Evolutionary conservation across 2,113 vertebrate genomes (phyloP).

Genomic region (Takifugu flavidus): DNA sequence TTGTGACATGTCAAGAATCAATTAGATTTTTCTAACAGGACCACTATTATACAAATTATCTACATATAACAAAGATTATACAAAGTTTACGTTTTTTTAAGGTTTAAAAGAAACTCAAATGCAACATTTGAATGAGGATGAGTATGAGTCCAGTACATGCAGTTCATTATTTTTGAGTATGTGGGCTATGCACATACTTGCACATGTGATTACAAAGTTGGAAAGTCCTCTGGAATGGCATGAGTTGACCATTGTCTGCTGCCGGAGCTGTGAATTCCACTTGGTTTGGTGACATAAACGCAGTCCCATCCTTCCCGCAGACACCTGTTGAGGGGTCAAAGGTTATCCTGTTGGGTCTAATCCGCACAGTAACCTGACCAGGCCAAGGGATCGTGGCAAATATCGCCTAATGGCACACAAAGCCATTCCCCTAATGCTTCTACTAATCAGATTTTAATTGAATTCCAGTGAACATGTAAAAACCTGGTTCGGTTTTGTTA

Average conservation of each 20-base stretch:
- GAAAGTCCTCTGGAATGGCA: conserved; percentile 47
- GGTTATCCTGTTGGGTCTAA: conserved; percentile 68
- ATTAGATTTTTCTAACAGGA: background rate
- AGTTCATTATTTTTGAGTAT: conserved; percentile 29
- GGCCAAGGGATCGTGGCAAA: conserved; percentile 47
- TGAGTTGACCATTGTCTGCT: conserved; percentile 32
- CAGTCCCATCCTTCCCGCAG: conserved; percentile 49
- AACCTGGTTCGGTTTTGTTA: conserved; percentile 75
- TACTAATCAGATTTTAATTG: conserved; percentile 75
- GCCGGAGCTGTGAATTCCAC: conserved; percentile 49
- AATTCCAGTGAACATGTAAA: conserved; percentile 76
- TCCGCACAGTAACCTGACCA: conserved; percentile 68
- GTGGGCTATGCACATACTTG: conserved; percentile 24
- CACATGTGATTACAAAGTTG: conserved; percentile 43
- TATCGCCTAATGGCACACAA: conserved; percentile 34
- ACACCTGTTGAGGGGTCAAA: conserved; percentile 69
- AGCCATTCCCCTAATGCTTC: conserved; percentile 63
- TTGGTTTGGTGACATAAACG: conserved; percentile 53
- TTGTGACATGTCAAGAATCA: conserved; percentile 19
- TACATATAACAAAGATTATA: too few relatives aligned
- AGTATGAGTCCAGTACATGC: conserved; percentile 18
- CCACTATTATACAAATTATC: too few relatives aligned
- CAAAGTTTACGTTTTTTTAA: too few relatives aligned
- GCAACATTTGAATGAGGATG: background rate
- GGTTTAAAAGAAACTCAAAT: too few relatives aligned